Evolutionary conservation across 2,113 vertebrate species (phyloP), one percentile per base, ranked within the genome.

Genomic region (Pedionomus torquatus): DNA sequence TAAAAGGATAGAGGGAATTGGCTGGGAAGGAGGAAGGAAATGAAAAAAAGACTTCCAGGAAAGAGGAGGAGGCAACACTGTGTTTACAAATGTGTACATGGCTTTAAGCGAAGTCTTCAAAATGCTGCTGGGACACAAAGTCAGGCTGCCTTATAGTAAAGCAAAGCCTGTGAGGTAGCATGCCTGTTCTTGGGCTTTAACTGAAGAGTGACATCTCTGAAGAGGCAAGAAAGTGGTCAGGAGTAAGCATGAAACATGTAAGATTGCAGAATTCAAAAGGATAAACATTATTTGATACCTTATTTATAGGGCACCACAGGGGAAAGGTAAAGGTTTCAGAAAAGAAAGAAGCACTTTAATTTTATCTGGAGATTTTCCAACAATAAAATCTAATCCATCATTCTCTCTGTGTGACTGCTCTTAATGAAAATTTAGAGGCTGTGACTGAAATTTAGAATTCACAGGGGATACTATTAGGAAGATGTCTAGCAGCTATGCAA

Each of bases 351-450:
- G 93, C 96, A 93, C 96, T 97, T 97, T 97, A 95, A 97, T 97
- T 98, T 97, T 84, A 95, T 95, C 96, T 98, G 98, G 97, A 97
- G 95, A 86, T 89, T 97, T 98, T 98, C 98, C 98, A 98, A 95
- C 93, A 94, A 95, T 96, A 98, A 98, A 98, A 98, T 97, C 96
- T 85, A 98, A 98, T 97, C 97, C 97, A 97, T 98, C 98, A 97
- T 92, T 79, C 91, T 96, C 97, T 85, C 94, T 48, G 83, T 83
- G 93, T 95, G 96, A 97, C 96, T 97, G 97, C 97, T 95, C 95
- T 95, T 98, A 97, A 97, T 97, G 97, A 98, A 97, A 97, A 97
- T 95, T 93, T 95, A 97, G 92, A 97, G 96, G 93, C 96, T 97
- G 97, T 48, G 97, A 97, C 94, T 98, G 97, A 98, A 97, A 98